Percentiles rank a stretch among this genome's conserved stretches.
These are phyloP conservation scores for Chauna torquata DNA, from an alignment of 2,113 vertebrate genomes.

Conservation along the genomic window DNA sequence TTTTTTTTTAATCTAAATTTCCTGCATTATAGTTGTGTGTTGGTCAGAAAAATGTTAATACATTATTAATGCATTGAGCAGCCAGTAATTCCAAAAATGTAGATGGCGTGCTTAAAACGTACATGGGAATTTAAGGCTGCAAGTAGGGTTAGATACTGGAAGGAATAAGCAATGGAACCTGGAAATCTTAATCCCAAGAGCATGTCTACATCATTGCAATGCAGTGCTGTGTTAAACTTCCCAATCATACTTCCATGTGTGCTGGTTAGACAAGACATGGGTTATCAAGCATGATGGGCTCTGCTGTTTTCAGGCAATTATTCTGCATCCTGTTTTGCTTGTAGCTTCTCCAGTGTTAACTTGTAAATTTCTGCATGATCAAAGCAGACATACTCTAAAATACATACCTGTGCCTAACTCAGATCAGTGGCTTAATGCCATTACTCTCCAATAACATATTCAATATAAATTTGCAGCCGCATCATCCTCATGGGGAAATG, in stretches of 20 bases:
- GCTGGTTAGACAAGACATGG: neutral
- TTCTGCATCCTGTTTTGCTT: neutral
- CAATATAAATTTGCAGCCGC: neutral
- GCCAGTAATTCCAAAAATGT: neutral
- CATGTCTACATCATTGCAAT: too few species aligned
- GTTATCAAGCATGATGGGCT: neutral
- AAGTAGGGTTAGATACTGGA: neutral
- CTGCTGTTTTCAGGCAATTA: neutral
- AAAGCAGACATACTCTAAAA: neutral
- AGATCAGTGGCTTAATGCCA: neutral
- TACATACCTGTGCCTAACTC: too few species aligned
- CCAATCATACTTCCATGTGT: too few species aligned
- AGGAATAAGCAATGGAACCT: neutral
- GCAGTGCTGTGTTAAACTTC: neutral
- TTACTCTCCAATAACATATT: neutral
- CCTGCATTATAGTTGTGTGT: neutral
- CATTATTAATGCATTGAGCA: neutral
- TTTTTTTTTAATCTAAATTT: neutral
- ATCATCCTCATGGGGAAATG: neutral
- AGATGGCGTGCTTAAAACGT: neutral
- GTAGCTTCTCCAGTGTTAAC: neutral
- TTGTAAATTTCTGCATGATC: neutral
- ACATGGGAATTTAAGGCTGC: neutral
- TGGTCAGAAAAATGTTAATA: neutral
- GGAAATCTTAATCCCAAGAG: neutral